Evolutionary conservation across 1,140 invertebrate genomes (phyloP).

Genomic region (Anastrepha obliqua): DNA sequence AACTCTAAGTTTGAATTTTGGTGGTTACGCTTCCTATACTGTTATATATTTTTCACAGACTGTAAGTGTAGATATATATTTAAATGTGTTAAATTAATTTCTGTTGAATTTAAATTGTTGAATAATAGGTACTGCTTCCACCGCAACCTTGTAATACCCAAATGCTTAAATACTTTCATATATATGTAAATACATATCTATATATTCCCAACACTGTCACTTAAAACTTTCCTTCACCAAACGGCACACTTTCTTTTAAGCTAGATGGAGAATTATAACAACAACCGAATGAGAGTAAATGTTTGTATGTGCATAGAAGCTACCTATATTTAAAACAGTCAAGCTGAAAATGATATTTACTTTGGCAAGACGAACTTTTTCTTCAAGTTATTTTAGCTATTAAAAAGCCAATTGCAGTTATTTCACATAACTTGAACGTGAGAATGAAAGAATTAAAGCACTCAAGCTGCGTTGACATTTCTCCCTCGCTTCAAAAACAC

Average conservation of each 20-base stretch:
- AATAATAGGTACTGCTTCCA: neutral
- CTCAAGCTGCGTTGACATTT: slow-evolving; percentile 43
- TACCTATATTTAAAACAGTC: neutral
- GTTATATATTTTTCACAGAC: too few relatives aligned
- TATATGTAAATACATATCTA: neutral
- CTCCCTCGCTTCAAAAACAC: neutral
- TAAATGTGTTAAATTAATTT: too few relatives aligned
- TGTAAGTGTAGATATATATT: too few relatives aligned
- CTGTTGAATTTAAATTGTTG: neutral
- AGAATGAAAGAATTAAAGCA: slow-evolving; percentile 38
- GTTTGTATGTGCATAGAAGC: neutral
- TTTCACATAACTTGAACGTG: slow-evolving; percentile 46
- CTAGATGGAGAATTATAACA: neutral
- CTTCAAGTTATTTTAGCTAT: slow-evolving; percentile 26
- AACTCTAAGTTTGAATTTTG: too few relatives aligned
- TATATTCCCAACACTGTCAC: neutral
- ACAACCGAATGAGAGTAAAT: neutral
- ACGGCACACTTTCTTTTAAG: neutral
- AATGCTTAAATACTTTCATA: neutral
- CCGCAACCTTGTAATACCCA: neutral
- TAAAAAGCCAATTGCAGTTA: slow-evolving; percentile 51
- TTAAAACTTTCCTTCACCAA: neutral
- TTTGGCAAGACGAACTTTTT: slow-evolving; percentile 32
- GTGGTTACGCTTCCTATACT: too few relatives aligned
- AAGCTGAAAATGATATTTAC: neutral